Evolutionary conservation across 1,140 invertebrate species (phyloP).

Genomic region (Cherax quadricarinatus): DNA sequence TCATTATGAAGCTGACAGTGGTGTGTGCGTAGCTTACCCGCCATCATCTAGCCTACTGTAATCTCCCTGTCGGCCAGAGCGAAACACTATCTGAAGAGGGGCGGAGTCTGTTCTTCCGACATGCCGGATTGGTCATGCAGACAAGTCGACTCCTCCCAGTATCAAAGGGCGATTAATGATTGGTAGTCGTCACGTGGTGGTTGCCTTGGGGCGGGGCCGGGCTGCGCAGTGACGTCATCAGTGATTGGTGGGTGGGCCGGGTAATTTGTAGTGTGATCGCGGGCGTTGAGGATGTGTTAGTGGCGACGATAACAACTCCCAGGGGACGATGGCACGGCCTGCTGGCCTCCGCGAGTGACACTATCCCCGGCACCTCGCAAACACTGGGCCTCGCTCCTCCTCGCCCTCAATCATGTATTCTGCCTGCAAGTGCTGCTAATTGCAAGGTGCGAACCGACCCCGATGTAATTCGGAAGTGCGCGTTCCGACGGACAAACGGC

Average conservation of each 20-base stretch:
- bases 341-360: slow-evolving; percentile 45
- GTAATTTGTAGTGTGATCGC: slow-evolving; percentile 58
- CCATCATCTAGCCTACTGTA: slow-evolving; percentile 60
- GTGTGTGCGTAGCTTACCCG: slow-evolving; percentile 57
- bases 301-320: slow-evolving; percentile 65
- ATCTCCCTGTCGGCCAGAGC: slow-evolving; percentile 16
- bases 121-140: slow-evolving; percentile 35
- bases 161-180: slow-evolving; percentile 10
- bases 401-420: slow-evolving; percentile 53
- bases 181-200: slow-evolving; percentile 29
- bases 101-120: neutral
- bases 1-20: slow-evolving; percentile 60
- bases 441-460: slow-evolving; percentile 43
- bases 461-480: slow-evolving; percentile 45
- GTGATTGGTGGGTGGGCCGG: slow-evolving; percentile 63
- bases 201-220: slow-evolving; percentile 31
- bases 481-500: slow-evolving; percentile 28
- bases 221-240: slow-evolving; percentile 59
- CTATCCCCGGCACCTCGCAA: slow-evolving; percentile 5
- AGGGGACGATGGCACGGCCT: slow-evolving; percentile 58
- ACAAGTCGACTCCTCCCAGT: slow-evolving; percentile 9
- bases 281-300: slow-evolving; percentile 60
- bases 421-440: slow-evolving; percentile 49
- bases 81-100: slow-evolving; percentile 46
- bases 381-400: neutral